Conservation (phyloP, 2,888 invertebrate genomes). For the Volucella bombylans region DNA sequence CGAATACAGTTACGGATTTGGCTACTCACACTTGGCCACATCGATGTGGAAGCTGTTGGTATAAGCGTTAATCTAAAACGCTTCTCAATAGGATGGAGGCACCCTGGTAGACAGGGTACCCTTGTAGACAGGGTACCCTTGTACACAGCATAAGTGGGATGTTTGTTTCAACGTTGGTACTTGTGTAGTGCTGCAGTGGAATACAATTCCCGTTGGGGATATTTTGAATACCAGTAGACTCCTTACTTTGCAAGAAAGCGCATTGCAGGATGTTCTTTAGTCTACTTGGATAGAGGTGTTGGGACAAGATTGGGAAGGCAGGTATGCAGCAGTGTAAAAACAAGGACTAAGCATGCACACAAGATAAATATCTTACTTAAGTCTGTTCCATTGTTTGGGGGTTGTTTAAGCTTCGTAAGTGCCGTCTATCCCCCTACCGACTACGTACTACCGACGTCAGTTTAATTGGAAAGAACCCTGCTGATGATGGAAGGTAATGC, state of each 20-base stretch:
- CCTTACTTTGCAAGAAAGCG: conserved; percentile 47
- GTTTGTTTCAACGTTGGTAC: conserved; percentile 52
- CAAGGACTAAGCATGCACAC: background rate
- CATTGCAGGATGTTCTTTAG: conserved; percentile 61
- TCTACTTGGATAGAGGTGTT: conserved; percentile 47
- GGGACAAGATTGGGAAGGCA: conserved; percentile 32
- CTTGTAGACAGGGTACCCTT: background rate
- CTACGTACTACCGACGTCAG: conserved; percentile 18
- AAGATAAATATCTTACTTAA: conserved; percentile 65
- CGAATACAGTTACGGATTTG: background rate
- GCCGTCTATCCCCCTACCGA: conserved; percentile 16
- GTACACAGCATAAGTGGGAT: conserved; percentile 33
- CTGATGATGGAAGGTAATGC: conserved; percentile 1
- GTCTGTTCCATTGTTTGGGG: conserved; percentile 40
- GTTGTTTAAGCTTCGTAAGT: conserved; percentile 26
- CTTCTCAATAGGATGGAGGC: conserved; percentile 66
- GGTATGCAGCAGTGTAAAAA: conserved; percentile 36
- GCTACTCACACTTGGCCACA: conserved; percentile 14
- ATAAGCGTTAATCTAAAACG: conserved; percentile 72
- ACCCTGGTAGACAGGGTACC: background rate
- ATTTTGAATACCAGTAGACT: conserved; percentile 37
- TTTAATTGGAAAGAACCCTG: conserved; percentile 15
- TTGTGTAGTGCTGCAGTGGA: conserved; percentile 39
- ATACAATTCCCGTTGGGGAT: conserved; percentile 24
- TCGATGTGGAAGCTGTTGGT: conserved; percentile 62